Evolutionary conservation across 37 sponge, comb jelly and placozoan species (phyloP).

Genomic region (Oscarella lobularis): DNA sequence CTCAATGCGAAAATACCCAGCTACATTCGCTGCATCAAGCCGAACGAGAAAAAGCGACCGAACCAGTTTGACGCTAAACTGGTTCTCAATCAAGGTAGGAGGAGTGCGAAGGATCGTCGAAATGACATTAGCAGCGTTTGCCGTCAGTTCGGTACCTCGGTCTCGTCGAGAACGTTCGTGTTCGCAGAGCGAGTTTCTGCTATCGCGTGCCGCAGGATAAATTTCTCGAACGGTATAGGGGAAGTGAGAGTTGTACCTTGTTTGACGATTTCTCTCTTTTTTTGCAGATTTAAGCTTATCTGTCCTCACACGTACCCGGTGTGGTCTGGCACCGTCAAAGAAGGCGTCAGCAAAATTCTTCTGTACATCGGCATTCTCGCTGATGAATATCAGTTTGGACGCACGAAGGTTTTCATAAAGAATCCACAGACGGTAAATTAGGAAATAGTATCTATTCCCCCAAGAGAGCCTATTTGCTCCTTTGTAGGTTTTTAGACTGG

Average conservation of each 20-base stretch:
- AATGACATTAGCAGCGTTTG: no score
- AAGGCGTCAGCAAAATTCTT: neutral
- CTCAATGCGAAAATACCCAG: constrained; percentile 33
- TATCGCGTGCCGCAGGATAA: constrained; percentile 40
- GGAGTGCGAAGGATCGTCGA: neutral
- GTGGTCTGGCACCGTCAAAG: neutral
- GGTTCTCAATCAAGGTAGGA: constrained; percentile 28
- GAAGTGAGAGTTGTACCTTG: no score
- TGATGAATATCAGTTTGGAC: constrained; percentile 33
- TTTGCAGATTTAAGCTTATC: neutral
- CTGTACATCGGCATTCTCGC: neutral
- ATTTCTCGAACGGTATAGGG: constrained; percentile 42
- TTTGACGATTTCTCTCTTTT: no score
- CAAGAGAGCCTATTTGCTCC: neutral
- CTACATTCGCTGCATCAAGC: constrained; percentile 79
- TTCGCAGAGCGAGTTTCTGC: constrained; percentile 79
- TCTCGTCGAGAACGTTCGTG: constrained; percentile 81
- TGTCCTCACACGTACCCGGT: constrained; percentile 8
- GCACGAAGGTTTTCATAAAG: constrained; percentile 44
- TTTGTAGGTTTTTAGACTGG: neutral
- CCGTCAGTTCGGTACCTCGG: constrained; percentile 71
- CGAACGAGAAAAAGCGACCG: constrained; percentile 61
- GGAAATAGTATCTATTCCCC: neutral
- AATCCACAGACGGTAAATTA: constrained; percentile 22
- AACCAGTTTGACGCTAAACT: constrained; percentile 35